Base-by-base conservation (phyloP, 2,113 vertebrate genomes). In the Trinectes maculatus region DNA sequence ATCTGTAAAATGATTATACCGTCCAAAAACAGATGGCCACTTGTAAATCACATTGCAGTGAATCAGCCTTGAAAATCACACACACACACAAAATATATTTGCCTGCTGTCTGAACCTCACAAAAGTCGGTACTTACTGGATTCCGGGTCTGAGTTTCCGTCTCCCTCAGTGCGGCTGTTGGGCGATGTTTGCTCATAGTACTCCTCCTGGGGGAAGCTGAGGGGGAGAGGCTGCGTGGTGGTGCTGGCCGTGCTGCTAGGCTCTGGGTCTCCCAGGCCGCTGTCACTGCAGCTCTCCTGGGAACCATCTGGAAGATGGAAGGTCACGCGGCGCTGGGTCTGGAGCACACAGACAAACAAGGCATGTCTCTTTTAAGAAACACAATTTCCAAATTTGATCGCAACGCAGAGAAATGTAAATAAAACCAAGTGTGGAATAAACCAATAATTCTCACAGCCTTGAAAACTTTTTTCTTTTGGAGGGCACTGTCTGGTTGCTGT, bases 61-160 rank as follows among this genome's bases (percentile, higher is more conserved):
- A 49, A 13, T 71, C 44, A 34, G 33, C 21, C 29, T 48, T 25
- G 44, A 33, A 77, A 60, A 62, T 12, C 21, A 28, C 9, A 25
- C 52, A 34, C 40, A 44, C 13, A 33, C 12, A 39, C 39, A 16
- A 47, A 44, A 48, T 33, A 49, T 15, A 51, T 63, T 53, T 58
- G 25, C 52, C 34, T 57, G 18, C 16, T 28, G 56, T 36, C 16
- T 46, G 28, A 74, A 42, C 3, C 34, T 6, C 19, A 15, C 10
- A 66, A 59, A 33, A 34, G 16, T 78, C 36, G 8, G 68, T 43
- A 96, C 97, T 96, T 91, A 99, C 97, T 96, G 83, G 96, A 98
- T 91, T 99, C 97, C 0, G 97, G 97, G 90, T 99, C 97, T 3
- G 97, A 99, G 91, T 99, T 98, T 56, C 97, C 96, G 1, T 99